Percentiles rank a stretch among this genome's conserved stretches.
phyloP scores from a whole-genome alignment of 2,797 vertebrate genomes.

The Typhlichthys eigenmanni region DNA sequence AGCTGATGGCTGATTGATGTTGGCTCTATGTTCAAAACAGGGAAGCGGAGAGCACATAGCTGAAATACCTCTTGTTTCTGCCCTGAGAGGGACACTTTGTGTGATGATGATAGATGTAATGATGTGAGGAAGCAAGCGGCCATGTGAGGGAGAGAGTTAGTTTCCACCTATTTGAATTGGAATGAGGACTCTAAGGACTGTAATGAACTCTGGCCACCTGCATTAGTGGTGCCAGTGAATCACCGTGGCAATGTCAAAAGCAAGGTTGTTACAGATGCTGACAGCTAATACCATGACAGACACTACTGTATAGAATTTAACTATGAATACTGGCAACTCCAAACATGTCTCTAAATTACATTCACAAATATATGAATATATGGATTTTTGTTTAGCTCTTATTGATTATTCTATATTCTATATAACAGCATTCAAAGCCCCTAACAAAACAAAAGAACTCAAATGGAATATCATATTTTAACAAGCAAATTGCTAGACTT shows the following conservation, averaged over 20 bases:
- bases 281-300: neutral
- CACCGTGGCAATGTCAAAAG: neutral
- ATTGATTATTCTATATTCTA: too few relatives aligned
- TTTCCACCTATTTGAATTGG: neutral
- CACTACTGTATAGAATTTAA: too few relatives aligned
- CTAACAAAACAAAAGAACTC: too few relatives aligned
- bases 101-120: slow-evolving; percentile 8
- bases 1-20: slow-evolving; percentile 11
- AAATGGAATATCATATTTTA: too few relatives aligned
- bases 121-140: neutral
- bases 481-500: too few relatives aligned
- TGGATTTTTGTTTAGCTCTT: too few relatives aligned
- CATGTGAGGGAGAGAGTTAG: neutral
- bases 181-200: neutral
- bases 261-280: neutral
- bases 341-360: too few relatives aligned
- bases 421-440: too few relatives aligned
- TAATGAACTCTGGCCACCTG: slow-evolving; percentile 1
- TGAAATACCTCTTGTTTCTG: slow-evolving; percentile 17
- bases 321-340: too few relatives aligned
- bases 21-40: slow-evolving; percentile 3
- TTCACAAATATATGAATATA: too few relatives aligned
- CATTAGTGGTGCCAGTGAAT: slow-evolving; percentile 7
- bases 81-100: slow-evolving; percentile 6
- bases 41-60: slow-evolving; percentile 14